Evolutionary conservation across 2,113 vertebrate genomes (phyloP).

Genomic region (Paradisaea rubra): DNA sequence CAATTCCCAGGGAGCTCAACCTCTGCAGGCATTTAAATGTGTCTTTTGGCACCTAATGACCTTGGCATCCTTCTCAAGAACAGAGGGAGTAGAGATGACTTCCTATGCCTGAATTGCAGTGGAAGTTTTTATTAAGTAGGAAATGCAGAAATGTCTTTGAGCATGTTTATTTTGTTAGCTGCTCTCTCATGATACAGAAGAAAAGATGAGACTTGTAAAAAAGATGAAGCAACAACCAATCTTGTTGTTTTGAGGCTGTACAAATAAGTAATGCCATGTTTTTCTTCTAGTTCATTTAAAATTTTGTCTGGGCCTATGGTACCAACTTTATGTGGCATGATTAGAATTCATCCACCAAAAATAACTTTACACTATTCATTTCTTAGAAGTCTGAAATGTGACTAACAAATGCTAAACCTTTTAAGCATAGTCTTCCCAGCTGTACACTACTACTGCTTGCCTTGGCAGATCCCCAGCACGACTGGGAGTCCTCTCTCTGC

Average conservation of each 20-base stretch:
- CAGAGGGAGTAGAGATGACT: background rate
- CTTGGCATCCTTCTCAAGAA: slow-evolving; percentile 36
- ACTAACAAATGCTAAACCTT: slow-evolving; percentile 1
- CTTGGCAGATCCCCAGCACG: background rate
- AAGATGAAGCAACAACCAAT: background rate
- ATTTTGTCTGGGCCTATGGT: background rate
- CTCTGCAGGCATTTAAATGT: slow-evolving; percentile 33
- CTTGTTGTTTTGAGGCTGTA: background rate
- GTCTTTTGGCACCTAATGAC: slow-evolving; percentile 44
- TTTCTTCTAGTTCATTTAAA: background rate
- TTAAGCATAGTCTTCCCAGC: background rate
- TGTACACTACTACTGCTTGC: background rate
- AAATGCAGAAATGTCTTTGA: background rate
- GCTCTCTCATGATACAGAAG: background rate
- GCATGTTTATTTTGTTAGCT: background rate
- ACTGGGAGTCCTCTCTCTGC: background rate
- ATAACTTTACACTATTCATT: background rate
- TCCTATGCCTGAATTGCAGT: background rate
- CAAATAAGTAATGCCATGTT: background rate
- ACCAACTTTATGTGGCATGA: background rate
- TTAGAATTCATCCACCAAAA: background rate
- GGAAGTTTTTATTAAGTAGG: background rate
- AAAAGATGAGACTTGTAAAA: background rate
- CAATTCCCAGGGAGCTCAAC: slow-evolving; percentile 34
- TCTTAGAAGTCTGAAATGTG: slow-evolving; percentile 11